Conservation (phyloP, 2,888 invertebrate genomes). For the Serrognathus titanus region DNA sequence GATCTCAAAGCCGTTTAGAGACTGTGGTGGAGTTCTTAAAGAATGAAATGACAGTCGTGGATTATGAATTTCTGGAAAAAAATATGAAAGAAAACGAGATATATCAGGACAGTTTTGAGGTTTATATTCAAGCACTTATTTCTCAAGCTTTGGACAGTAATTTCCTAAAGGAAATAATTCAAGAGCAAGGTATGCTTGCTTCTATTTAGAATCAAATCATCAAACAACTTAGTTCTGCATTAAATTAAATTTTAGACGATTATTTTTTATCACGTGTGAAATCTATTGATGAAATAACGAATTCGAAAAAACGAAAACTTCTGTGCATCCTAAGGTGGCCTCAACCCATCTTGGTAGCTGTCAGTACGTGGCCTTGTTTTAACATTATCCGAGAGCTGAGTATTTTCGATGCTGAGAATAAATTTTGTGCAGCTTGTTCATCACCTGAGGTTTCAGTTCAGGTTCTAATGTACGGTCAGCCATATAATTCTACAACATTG, state of each 20-base stretch:
- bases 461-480: slow-evolving; percentile 78
- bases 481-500: slow-evolving; percentile 78
- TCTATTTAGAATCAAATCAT: neutral
- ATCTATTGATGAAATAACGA: slow-evolving; percentile 79
- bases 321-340: slow-evolving; percentile 61
- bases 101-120: slow-evolving; percentile 85
- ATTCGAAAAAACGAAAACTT: slow-evolving; percentile 67
- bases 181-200: slow-evolving; percentile 71
- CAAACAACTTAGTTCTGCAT: neutral
- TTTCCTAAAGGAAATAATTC: slow-evolving; percentile 84
- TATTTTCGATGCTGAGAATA: slow-evolving; percentile 52
- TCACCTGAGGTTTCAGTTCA: slow-evolving; percentile 67
- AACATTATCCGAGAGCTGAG: slow-evolving; percentile 61
- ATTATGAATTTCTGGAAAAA: slow-evolving; percentile 67
- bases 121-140: slow-evolving; percentile 86
- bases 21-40: slow-evolving; percentile 77
- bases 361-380: slow-evolving; percentile 75
- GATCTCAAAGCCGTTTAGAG: slow-evolving; percentile 72
- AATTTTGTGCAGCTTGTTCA: slow-evolving; percentile 66
- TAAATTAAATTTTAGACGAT: slow-evolving; percentile 63
- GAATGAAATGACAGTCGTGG: slow-evolving; percentile 66
- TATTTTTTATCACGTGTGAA: slow-evolving; percentile 85
- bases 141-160: slow-evolving; percentile 87
- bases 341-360: slow-evolving; percentile 59
- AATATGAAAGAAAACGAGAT: slow-evolving; percentile 72